Conservation (phyloP, 2,888 invertebrate genomes). For the Amblyjoppa proteus region DNA sequence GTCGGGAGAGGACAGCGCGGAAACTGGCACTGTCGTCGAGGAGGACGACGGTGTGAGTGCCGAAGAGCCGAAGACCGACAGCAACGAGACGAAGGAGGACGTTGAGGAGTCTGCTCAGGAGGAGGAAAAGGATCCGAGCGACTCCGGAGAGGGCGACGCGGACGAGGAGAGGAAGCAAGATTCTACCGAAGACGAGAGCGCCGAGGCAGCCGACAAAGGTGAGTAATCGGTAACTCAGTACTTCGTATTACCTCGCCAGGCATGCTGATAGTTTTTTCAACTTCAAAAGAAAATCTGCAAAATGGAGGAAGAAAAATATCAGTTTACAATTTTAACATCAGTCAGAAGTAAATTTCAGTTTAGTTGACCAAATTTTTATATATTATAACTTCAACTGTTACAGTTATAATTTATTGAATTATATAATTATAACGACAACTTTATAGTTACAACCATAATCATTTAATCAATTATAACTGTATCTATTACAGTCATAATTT, state of each 20-base stretch:
- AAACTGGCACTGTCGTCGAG: slow-evolving; percentile 72
- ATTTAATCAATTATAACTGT: too few species aligned
- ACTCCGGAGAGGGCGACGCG: slow-evolving; percentile 72
- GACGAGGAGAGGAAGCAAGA: slow-evolving; percentile 65
- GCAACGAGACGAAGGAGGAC: slow-evolving; percentile 68
- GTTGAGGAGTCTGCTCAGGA: slow-evolving; percentile 68
- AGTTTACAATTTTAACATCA: neutral
- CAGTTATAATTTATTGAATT: too few species aligned
- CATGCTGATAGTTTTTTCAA: neutral
- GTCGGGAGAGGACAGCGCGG: slow-evolving; percentile 67
- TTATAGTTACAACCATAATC: too few species aligned
- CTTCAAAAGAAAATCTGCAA: neutral
- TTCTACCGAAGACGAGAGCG: slow-evolving; percentile 63
- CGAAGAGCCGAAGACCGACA: slow-evolving; percentile 84
- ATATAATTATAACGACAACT: too few species aligned
- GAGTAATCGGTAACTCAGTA: slow-evolving; percentile 1
- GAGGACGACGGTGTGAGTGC: slow-evolving; percentile 80
- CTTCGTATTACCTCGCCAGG: neutral
- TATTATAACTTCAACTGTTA: too few species aligned
- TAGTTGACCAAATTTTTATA: too few species aligned
- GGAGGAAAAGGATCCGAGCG: slow-evolving; percentile 66
- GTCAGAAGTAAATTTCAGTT: too few species aligned
- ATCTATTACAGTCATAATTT: too few species aligned
- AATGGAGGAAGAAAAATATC: neutral
- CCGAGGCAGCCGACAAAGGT: slow-evolving; percentile 66